These are phyloP conservation scores for Cyclopterus lumpus DNA, from an alignment of 2,797 vertebrate genomes.

Conservation along the genomic window DNA sequence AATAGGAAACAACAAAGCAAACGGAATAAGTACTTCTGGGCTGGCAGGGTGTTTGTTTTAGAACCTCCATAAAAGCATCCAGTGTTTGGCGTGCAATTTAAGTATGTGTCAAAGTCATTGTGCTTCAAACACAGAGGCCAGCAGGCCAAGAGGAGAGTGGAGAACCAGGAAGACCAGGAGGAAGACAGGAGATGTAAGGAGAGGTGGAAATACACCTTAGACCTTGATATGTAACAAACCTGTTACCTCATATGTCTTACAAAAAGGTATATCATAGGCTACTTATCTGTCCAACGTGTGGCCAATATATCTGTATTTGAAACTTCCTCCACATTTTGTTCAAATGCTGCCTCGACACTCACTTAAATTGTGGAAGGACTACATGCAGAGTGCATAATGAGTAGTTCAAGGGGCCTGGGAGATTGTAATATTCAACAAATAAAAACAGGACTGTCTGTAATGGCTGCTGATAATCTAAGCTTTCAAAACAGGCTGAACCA, in stretches of 20 bases:
- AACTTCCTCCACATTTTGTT: not conserved
- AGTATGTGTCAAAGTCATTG: slow-evolving; percentile 73
- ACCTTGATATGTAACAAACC: not conserved
- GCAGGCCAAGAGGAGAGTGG: slow-evolving; percentile 21
- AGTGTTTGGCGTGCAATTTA: slow-evolving; percentile 65
- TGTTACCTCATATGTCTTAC: not conserved
- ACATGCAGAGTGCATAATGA: not conserved
- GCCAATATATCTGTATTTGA: not conserved
- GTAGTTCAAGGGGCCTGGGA: not conserved
- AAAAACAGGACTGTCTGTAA: not conserved
- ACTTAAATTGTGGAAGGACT: not conserved
- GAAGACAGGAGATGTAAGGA: not conserved
- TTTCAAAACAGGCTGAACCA: not conserved
- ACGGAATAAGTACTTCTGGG: slow-evolving; percentile 70
- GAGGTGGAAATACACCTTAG: not conserved
- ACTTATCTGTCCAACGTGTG: not conserved
- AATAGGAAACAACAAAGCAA: slow-evolving; percentile 62
- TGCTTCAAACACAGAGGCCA: slow-evolving; percentile 53
- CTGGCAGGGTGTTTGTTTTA: slow-evolving; percentile 75
- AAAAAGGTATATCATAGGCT: not conserved
- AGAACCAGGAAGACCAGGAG: slow-evolving; percentile 18
- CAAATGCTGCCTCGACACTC: not conserved
- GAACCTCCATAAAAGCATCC: slow-evolving; percentile 67
- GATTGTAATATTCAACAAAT: not conserved
- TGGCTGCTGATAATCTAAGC: no score